Evolutionary conservation across 2,113 vertebrate genomes (phyloP), one percentile per base, ranked within the genome.

Genomic region (Hydropotes inermis): DNA sequence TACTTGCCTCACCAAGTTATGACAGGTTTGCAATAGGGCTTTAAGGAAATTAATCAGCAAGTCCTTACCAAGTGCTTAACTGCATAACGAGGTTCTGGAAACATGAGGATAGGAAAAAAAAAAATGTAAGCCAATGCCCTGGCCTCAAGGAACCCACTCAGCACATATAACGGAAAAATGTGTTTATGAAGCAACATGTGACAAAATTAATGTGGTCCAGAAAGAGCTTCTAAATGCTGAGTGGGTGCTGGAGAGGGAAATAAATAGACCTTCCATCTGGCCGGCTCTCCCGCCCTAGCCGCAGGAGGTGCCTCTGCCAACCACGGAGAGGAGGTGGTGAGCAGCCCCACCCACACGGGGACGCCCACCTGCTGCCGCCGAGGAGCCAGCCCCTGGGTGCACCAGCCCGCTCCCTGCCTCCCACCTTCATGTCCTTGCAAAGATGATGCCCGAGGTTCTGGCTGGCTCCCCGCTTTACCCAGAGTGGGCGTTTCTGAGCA

Each of bases 261-360:
- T 87, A 97, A 93, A 98, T 78, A 97, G 94, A n/a, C 88, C 52
- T 39, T 39, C 97, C 97, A 98, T 97, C 97, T 97, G 98, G 83
- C 82, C 87, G 57, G 84, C 64, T 85, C 92, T 58, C 96, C 96
- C 15, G 0, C 61, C 95, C 21, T 43, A 50, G 76, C 58, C 86
- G 79, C n/a, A 15, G n/a, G 39, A 89, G 87, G 61, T 27, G 36
- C 82, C 94, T 78, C 82, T 92, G 79, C 81, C 70, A 17, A 17
- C 89, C 45, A 21, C n/a, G 5, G 81, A 60, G 88, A 76, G 88
- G 39, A 5, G 64, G 33, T 30, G 58, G 61, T 9, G 30, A 43
- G 61, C 79, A 25, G 84, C 64, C 86, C 76, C 39, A 4, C 88
- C 95, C 89, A 91, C 58, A 54, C 0, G 8, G 45, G 3, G 23